Conservation (phyloP, 1,140 invertebrate genomes). For the Euglossa dilemma region DNA sequence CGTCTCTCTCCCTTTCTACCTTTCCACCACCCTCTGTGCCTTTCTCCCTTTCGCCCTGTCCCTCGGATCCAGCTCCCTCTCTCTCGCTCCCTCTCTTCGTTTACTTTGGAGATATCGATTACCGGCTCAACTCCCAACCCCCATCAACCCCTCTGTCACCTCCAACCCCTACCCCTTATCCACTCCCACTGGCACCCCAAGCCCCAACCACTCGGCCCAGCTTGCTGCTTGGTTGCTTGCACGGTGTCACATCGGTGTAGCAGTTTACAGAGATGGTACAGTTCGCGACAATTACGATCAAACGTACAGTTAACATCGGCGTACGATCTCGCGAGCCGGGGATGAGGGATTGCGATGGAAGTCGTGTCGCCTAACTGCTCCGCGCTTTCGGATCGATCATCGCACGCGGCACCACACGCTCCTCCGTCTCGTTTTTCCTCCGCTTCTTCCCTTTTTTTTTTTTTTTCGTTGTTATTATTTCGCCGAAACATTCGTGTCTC, state of each 20-base stretch:
- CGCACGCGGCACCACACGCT: neutral
- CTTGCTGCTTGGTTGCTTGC: conserved; percentile 73
- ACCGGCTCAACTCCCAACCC: conserved; percentile 79
- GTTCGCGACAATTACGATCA: conserved; percentile 71
- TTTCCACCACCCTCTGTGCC: conserved; percentile 22
- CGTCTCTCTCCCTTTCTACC: neutral
- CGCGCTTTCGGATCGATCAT: conserved; percentile 31
- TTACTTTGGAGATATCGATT: conserved; percentile 82
- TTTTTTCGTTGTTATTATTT: no score
- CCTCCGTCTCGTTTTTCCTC: neutral
- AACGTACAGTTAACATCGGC: conserved; percentile 61
- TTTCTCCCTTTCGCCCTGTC: conserved; percentile 25
- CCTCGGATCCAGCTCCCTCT: conserved; percentile 31
- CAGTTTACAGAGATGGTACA: conserved; percentile 76
- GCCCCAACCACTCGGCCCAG: conserved; percentile 70
- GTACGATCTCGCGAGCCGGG: conserved; percentile 52
- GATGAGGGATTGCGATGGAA: conserved; percentile 33
- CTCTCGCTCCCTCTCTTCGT: conserved; percentile 75
- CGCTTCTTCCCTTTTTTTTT: neutral
- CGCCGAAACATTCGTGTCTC: no score
- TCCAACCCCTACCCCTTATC: conserved; percentile 67
- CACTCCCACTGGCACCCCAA: conserved; percentile 46
- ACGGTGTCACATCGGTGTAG: conserved; percentile 78
- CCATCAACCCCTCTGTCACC: conserved; percentile 75
- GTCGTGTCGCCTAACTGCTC: conserved; percentile 36